Evolutionary conservation across 2,888 invertebrate species (phyloP).

Genomic region (Keiferia lycopersicella): DNA sequence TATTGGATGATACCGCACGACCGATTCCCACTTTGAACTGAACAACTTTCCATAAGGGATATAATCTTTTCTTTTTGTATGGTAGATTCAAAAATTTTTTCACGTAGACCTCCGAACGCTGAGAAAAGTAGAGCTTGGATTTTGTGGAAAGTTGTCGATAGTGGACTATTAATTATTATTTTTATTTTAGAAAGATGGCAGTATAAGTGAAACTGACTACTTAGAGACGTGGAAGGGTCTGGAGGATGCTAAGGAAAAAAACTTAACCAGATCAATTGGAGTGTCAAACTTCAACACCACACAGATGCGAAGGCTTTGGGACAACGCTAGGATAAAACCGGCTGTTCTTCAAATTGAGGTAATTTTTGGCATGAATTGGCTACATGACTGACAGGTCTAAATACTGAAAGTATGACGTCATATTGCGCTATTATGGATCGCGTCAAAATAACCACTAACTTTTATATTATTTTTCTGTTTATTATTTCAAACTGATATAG

Average conservation of each 20-base stretch:
- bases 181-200: slow-evolving; percentile 56
- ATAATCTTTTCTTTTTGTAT: too few relatives aligned
- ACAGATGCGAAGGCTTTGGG: slow-evolving; percentile 87
- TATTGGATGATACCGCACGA: too few relatives aligned
- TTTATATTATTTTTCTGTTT: too few relatives aligned
- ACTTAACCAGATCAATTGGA: slow-evolving; percentile 89
- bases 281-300: slow-evolving; percentile 92
- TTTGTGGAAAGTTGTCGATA: not conserved
- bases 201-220: slow-evolving; percentile 85
- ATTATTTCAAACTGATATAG: too few relatives aligned
- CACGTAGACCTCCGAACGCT: too few relatives aligned
- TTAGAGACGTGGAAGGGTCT: slow-evolving; percentile 90
- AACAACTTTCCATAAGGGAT: not conserved
- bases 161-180: not conserved
- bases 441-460: too few relatives aligned
- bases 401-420: too few relatives aligned
- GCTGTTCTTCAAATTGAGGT: slow-evolving; percentile 84
- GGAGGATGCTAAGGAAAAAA: slow-evolving; percentile 86
- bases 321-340: slow-evolving; percentile 84
- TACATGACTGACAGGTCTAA: too few relatives aligned
- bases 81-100: too few relatives aligned
- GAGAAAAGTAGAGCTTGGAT: too few relatives aligned
- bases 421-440: too few relatives aligned
- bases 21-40: not conserved
- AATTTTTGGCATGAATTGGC: too few relatives aligned